phyloP scores from a whole-genome alignment of 1,140 invertebrate species.

The roundworm (Caenorhabditis elegans) region DNA sequence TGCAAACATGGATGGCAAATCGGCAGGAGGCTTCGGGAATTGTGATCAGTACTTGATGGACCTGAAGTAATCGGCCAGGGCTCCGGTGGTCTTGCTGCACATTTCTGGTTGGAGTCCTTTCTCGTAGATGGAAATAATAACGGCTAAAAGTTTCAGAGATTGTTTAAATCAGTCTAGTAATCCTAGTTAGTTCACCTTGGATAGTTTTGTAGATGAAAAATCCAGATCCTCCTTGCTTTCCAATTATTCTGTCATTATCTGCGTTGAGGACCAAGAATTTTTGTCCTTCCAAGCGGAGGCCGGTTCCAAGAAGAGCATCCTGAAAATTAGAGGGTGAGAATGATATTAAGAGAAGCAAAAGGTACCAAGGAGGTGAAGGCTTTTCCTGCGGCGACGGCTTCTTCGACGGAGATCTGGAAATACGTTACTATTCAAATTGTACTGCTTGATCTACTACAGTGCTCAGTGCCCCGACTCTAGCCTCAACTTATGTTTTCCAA shows the following conservation, averaged over 20 bases:
- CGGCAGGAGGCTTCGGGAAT: neutral
- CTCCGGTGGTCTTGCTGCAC: conserved; percentile 61
- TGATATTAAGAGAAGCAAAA: neutral
- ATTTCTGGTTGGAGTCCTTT: conserved; percentile 62
- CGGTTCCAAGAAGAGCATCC: conserved; percentile 58
- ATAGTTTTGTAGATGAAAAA: conserved; percentile 66
- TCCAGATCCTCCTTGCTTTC: conserved; percentile 50
- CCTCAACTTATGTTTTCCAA: too few relatives aligned
- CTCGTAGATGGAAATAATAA: conserved; percentile 63
- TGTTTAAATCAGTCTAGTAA: neutral
- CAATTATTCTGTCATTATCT: conserved; percentile 62
- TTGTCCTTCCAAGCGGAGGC: conserved; percentile 61
- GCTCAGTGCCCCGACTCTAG: too few relatives aligned
- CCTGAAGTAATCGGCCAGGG: conserved; percentile 64
- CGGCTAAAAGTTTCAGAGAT: conserved; percentile 51
- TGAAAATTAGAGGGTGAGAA: neutral
- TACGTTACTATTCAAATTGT: neutral
- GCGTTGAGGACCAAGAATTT: conserved; percentile 61
- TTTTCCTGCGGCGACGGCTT: conserved; percentile 56
- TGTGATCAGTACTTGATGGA: conserved; percentile 56
- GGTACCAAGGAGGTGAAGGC: conserved; percentile 50
- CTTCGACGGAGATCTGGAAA: conserved; percentile 40
- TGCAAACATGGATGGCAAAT: neutral
- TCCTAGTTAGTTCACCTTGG: conserved; percentile 62
- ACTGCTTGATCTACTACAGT: too few relatives aligned